phyloP scores from a whole-genome alignment of 1,140 invertebrate species.

The Ceratitis capitata region DNA sequence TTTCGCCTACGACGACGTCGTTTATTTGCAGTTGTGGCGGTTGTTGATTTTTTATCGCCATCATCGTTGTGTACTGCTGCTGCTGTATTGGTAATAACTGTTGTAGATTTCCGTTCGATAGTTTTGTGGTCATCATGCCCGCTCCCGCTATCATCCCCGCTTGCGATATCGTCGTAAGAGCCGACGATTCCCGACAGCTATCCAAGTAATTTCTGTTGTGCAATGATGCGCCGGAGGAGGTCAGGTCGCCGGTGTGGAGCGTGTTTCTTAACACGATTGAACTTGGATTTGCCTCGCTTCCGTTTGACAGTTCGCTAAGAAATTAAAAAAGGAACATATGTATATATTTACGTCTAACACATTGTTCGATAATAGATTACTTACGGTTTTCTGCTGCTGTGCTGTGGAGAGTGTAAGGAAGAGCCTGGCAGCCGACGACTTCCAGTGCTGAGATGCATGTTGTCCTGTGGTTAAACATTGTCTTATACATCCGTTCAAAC shows the following conservation, averaged over 20 bases:
- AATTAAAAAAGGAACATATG: background rate
- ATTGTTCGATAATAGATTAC: constrained; percentile 29
- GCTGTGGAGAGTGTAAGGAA: constrained; percentile 63
- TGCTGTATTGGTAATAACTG: constrained; percentile 44
- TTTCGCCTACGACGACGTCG: constrained; percentile 48
- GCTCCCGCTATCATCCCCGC: constrained; percentile 58
- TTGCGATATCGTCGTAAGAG: constrained; percentile 61
- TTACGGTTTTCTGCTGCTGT: constrained; percentile 61
- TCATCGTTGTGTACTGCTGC: constrained; percentile 26
- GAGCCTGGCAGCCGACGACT: constrained; percentile 63
- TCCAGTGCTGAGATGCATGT: constrained; percentile 60
- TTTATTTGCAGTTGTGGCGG: constrained; percentile 45
- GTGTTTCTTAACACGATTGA: constrained; percentile 83
- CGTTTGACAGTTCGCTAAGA: constrained; percentile 69
- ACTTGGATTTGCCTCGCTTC: constrained; percentile 76
- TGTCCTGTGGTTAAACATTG: constrained; percentile 66
- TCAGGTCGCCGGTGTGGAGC: constrained; percentile 68
- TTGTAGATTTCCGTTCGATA: constrained; percentile 14
- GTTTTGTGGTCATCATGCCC: constrained; percentile 45
- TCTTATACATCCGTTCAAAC: constrained; percentile 66
- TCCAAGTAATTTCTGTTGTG: constrained; percentile 71
- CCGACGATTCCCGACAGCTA: constrained; percentile 70
- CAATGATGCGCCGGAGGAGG: constrained; percentile 64
- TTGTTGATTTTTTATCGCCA: constrained; percentile 36
- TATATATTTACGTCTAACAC: constrained; percentile 1